Percentiles rank a stretch among this genome's conserved stretches.
These are phyloP conservation scores for Brachionus angularis DNA, from an alignment of 1,140 invertebrate genomes.

Conservation along the genomic window DNA sequence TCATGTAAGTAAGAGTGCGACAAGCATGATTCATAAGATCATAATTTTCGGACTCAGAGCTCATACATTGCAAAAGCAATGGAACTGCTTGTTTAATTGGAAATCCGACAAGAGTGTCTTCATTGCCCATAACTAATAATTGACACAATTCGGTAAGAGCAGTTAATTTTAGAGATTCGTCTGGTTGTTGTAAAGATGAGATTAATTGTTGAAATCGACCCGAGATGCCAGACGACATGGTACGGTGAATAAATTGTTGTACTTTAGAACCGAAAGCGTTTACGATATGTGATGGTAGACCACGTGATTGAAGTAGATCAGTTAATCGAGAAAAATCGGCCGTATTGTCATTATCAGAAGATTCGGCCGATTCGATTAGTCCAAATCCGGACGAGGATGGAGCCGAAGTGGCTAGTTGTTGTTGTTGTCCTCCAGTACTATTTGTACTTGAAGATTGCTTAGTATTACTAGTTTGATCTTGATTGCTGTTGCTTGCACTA, in stretches of 20 bases:
- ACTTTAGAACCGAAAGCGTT: slow-evolving; percentile 84
- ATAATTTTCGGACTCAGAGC: slow-evolving; percentile 72
- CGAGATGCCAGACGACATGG: slow-evolving; percentile 62
- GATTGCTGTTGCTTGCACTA: too few relatives aligned
- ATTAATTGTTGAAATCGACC: slow-evolving; percentile 25
- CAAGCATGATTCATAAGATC: slow-evolving; percentile 99
- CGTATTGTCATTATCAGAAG: slow-evolving; percentile 20
- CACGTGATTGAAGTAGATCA: slow-evolving; percentile 83
- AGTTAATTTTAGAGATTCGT: slow-evolving; percentile 88
- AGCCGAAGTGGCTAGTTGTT: too few relatives aligned
- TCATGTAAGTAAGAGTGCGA: slow-evolving; percentile 95
- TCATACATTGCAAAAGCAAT: slow-evolving; percentile 62
- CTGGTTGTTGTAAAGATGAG: slow-evolving; percentile 66
- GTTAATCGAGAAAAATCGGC: slow-evolving; percentile 57
- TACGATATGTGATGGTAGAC: slow-evolving; percentile 87
- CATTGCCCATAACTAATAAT: slow-evolving; percentile 97
- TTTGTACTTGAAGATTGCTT: too few relatives aligned
- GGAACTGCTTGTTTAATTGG: slow-evolving; percentile 95
- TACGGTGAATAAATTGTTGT: slow-evolving; percentile 90
- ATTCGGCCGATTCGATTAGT: slow-evolving; percentile 12
- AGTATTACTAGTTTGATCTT: too few relatives aligned
- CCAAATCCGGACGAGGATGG: neutral
- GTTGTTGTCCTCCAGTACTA: too few relatives aligned
- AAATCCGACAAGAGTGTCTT: slow-evolving; percentile 94
- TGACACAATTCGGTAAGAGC: slow-evolving; percentile 95